Percentiles rank a stretch among this genome's conserved stretches.
phyloP scores from a whole-genome alignment of 2,888 invertebrate species.

The Petrophora chlorosata region DNA sequence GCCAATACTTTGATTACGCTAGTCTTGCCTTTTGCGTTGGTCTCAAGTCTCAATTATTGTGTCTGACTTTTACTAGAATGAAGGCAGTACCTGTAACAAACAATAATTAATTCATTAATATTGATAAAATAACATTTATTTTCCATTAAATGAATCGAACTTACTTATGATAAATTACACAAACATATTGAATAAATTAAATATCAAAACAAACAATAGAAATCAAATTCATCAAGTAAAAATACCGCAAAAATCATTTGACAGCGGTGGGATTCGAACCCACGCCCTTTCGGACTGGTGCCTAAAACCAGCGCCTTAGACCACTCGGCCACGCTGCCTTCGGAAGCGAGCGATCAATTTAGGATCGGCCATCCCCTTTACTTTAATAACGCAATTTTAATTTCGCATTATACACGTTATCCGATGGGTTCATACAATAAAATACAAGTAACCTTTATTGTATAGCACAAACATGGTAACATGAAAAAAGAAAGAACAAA shows the following conservation, averaged over 20 bases:
- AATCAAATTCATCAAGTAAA: too few relatives aligned
- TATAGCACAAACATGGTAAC: too few relatives aligned
- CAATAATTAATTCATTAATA: neutral
- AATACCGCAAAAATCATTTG: conserved; percentile 63
- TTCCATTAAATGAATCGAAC: neutral
- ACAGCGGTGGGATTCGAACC: conserved; percentile 89
- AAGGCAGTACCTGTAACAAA: conserved; percentile 18
- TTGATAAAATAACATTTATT: too few relatives aligned
- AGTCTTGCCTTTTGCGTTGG: too few relatives aligned
- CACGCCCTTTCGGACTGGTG: conserved; percentile 89
- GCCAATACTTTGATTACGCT: too few relatives aligned
- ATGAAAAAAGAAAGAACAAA: too few relatives aligned
- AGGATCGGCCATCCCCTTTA: conserved; percentile 4
- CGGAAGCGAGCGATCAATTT: conserved; percentile 9
- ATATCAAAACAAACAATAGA: neutral
- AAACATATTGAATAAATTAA: neutral
- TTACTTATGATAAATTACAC: neutral
- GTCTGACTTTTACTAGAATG: too few relatives aligned
- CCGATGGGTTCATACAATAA: too few relatives aligned
- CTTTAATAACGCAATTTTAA: too few relatives aligned
- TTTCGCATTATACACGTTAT: too few relatives aligned
- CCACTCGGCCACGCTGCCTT: conserved; percentile 87
- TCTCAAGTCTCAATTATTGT: too few relatives aligned
- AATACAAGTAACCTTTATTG: too few relatives aligned
- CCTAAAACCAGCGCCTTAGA: conserved; percentile 87